Evolutionary conservation across 1,140 invertebrate genomes (phyloP).

Genomic region (Episyrphus balteatus): DNA sequence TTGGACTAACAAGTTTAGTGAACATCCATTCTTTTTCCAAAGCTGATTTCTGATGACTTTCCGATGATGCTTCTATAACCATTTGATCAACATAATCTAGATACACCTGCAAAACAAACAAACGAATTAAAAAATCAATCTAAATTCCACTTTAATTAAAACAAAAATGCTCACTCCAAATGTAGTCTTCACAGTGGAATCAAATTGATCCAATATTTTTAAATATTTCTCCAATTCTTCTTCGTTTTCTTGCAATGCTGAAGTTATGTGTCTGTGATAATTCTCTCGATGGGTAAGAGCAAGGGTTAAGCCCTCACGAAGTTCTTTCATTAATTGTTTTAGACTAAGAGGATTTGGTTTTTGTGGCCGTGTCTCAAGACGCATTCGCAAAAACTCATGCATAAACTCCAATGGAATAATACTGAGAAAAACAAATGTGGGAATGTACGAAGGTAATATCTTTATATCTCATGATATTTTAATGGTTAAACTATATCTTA

Average conservation of each 20-base stretch:
- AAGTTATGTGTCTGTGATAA: slow-evolving; percentile 56
- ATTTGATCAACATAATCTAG: slow-evolving; percentile 63
- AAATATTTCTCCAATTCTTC: slow-evolving; percentile 38
- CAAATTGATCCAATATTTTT: slow-evolving; percentile 58
- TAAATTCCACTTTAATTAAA: background rate
- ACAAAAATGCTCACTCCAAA: slow-evolving; percentile 43
- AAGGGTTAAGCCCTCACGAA: slow-evolving; percentile 72
- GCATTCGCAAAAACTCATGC: slow-evolving; percentile 74
- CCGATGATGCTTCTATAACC: slow-evolving; percentile 55
- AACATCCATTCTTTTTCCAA: slow-evolving; percentile 76
- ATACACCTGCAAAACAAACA: slow-evolving; percentile 45
- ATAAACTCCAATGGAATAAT: slow-evolving; percentile 74
- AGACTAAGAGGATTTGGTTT: slow-evolving; percentile 77
- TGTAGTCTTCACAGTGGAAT: slow-evolving; percentile 62
- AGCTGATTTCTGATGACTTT: slow-evolving; percentile 59
- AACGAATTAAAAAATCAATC: background rate
- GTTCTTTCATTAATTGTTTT: slow-evolving; percentile 72
- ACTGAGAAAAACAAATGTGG: slow-evolving; percentile 73
- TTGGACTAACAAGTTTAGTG: slow-evolving; percentile 53
- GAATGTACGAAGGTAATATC: slow-evolving; percentile 72
- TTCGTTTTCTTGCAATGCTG: slow-evolving; percentile 49
- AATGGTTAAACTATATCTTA: no score
- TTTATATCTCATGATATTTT: no score
- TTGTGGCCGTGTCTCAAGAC: slow-evolving; percentile 70
- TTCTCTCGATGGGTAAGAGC: slow-evolving; percentile 65